phyloP scores from a whole-genome alignment of 2,888 invertebrate species.

The Petrophora chlorosata region DNA sequence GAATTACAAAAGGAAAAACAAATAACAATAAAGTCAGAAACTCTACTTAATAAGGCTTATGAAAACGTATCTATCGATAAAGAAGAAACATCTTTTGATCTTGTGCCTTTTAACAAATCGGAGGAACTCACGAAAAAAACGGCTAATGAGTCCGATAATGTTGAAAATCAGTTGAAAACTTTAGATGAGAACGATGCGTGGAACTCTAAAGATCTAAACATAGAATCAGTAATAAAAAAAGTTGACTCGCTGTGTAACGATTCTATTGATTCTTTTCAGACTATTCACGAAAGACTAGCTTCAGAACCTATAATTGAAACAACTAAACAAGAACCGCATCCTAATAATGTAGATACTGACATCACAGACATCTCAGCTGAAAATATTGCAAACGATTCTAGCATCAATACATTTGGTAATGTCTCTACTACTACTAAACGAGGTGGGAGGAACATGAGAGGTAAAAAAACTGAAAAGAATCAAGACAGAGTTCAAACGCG shows the following conservation, averaged over 20 bases:
- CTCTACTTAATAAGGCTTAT: conserved; percentile 13
- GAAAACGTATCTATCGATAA: conserved; percentile 21
- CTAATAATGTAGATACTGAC: conserved; percentile 32
- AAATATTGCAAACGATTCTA: conserved; percentile 41
- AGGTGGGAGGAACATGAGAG: conserved; percentile 70
- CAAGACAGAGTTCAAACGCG: conserved; percentile 74
- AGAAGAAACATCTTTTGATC: conserved; percentile 23
- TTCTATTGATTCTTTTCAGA: conserved; percentile 48
- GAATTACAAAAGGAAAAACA: conserved; percentile 18
- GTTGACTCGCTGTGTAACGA: conserved; percentile 87
- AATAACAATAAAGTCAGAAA: conserved; percentile 3
- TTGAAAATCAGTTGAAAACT: conserved; percentile 64
- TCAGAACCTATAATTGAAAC: conserved; percentile 17
- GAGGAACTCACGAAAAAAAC: conserved; percentile 22
- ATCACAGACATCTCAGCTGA: conserved; percentile 34
- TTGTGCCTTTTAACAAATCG: conserved; percentile 15
- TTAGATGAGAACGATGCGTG: conserved; percentile 90
- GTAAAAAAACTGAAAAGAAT: conserved; percentile 70
- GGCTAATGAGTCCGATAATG: conserved; percentile 21
- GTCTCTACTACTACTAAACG: conserved; percentile 59
- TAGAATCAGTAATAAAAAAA: conserved; percentile 92
- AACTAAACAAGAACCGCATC: conserved; percentile 9
- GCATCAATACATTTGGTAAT: conserved; percentile 42
- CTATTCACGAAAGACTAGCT: conserved; percentile 27
- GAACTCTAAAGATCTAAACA: conserved; percentile 91